Evolutionary conservation across 2,797 vertebrate species (phyloP).

Genomic region (Oreortyx pictus): DNA sequence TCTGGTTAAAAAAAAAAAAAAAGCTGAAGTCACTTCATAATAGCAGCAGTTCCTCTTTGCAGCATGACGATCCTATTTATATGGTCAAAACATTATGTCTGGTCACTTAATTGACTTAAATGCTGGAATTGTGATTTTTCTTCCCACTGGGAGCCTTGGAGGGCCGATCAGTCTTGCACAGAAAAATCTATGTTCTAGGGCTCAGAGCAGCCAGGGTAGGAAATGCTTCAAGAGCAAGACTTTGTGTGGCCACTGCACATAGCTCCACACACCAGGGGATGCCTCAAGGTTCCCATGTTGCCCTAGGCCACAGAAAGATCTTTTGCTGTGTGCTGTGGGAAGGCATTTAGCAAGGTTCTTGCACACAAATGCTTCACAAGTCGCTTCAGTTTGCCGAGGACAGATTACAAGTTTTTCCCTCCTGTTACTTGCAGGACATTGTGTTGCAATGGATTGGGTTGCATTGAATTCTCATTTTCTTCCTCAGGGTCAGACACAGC

Average conservation of each 20-base stretch:
- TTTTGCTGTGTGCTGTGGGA: accelerated
- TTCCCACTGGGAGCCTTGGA: not conserved
- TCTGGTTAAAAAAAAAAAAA: not conserved
- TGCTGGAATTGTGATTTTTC: not conserved
- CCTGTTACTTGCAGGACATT: not conserved
- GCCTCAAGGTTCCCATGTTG: not conserved
- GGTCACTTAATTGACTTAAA: not conserved
- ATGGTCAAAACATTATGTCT: not conserved
- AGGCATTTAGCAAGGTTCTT: not conserved
- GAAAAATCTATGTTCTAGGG: not conserved
- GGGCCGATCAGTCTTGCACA: not conserved
- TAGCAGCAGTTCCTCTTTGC: not conserved
- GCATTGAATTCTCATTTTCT: not conserved
- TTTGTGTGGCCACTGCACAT: not conserved
- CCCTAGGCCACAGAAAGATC: not conserved
- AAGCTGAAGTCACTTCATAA: slow-evolving; percentile 12
- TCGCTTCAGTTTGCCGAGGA: not conserved
- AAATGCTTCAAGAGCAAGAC: not conserved
- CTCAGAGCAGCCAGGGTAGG: accelerated
- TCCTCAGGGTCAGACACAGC: not conserved
- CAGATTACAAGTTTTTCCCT: not conserved
- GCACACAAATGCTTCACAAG: not conserved
- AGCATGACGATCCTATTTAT: not conserved
- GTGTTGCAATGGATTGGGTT: not conserved
- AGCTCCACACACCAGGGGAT: too few relatives aligned